Base-by-base conservation (phyloP, 2,797 vertebrate species). In the Artibeus lituratus region DNA sequence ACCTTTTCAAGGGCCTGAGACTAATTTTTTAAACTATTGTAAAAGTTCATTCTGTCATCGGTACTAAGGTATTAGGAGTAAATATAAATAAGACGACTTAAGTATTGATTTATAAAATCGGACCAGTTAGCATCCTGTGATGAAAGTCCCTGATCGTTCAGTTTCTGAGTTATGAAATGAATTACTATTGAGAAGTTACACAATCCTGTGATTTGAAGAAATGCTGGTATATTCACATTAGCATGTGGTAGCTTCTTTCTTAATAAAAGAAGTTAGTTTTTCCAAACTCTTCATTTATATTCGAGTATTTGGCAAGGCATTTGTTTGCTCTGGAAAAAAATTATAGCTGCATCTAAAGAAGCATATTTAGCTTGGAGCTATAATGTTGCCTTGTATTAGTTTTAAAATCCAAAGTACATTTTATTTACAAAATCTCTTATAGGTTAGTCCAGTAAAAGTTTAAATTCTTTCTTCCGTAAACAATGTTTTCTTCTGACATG, bases 161-260 rank as follows among this genome's bases (percentile, higher is more conserved):
- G 55, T 89, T 95, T 93, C 62, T 94, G 35, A 85, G 37, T 85
- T 95, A 74, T 85, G 70, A 90, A 87, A 69, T 94, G 44, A 95
- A 92, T 96, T 92, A 82, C 77, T 94, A 86, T 81, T 91, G 80
- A 77, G 80, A 96, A 96, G 91, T 96, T 97, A 62, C 26, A 95
- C 21, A 78, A 42, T 87, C 8, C 51, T 94, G 11, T 8, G 74
- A 57, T 74, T 62, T 95, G 37, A 93, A 90, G 53, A 96, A 87
- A 78, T 74, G 14, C 26, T 93, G 29, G 29, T 69, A 44, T 90
- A 81, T 35, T 88, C 42, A 26, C 62, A 69, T 92, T 90, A 90
- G 51, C 81, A 81, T 55, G 59, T 81, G 49, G 12, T 88, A 82
- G 53, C 15, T 87, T 95, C 35, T 95, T 94, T 92, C 53, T 91